Conservation (phyloP, 2,113 vertebrate genomes). For the Pseudopipra pipra region DNA sequence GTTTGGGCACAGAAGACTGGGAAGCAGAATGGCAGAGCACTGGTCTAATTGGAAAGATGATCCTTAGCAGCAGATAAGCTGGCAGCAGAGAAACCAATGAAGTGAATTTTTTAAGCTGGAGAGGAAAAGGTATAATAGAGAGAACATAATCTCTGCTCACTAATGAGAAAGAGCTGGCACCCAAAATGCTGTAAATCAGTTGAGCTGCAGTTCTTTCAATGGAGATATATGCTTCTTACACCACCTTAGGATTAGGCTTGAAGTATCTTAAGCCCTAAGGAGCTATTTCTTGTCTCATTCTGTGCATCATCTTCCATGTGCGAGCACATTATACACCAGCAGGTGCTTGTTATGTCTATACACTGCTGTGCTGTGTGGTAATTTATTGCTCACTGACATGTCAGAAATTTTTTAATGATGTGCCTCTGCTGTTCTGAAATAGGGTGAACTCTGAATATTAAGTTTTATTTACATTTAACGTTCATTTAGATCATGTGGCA, state of each 20-base stretch:
- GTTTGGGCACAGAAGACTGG: background rate
- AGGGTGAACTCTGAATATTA: background rate
- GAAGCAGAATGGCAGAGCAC: background rate
- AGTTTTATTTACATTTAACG: background rate
- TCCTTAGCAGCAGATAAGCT: background rate
- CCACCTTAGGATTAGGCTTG: background rate
- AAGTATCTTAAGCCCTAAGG: background rate
- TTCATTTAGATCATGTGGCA: background rate
- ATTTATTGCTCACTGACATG: background rate
- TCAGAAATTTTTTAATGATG: background rate
- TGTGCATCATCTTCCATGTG: background rate
- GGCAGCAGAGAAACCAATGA: background rate
- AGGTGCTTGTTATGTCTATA: background rate
- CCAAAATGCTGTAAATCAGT: background rate
- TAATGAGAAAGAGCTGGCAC: background rate
- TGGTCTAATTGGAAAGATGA: background rate
- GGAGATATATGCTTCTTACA: background rate
- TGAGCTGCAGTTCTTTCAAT: background rate
- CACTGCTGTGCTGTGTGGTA: background rate
- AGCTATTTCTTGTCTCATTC: background rate
- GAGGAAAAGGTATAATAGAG: background rate
- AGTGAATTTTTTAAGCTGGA: background rate
- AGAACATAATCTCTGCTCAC: background rate
- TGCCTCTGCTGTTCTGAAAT: background rate
- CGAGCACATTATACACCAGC: background rate